Percentiles rank a stretch among this genome's conserved stretches.
These are phyloP conservation scores for Gadopsis marmoratus DNA, from an alignment of 2,797 vertebrate genomes.

Conservation along the genomic window DNA sequence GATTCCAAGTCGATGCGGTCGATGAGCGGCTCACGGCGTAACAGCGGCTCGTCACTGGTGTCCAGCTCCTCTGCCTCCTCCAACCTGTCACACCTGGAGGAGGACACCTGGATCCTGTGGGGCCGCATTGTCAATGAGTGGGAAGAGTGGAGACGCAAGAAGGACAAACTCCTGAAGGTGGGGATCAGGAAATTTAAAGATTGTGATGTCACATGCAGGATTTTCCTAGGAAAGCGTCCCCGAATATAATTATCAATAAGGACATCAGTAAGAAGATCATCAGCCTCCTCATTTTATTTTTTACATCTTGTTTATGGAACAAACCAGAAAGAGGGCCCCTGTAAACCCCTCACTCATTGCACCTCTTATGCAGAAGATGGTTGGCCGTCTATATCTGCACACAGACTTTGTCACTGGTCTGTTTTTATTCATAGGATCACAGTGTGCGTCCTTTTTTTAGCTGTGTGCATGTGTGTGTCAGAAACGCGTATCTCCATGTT, in stretches of 20 bases:
- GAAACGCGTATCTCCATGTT: slow-evolving; percentile 11
- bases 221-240: slow-evolving; percentile 7
- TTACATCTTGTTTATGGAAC: neutral
- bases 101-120: slow-evolving; percentile 98
- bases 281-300: slow-evolving; percentile 22
- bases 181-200: slow-evolving; percentile 4
- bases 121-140: slow-evolving; percentile 99
- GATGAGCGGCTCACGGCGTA: slow-evolving; percentile 97
- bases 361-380: neutral
- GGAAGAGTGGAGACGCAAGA: slow-evolving; percentile 96
- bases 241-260: slow-evolving; percentile 7
- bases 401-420: neutral
- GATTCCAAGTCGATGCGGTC: slow-evolving; percentile 97
- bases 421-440: slow-evolving; percentile 18
- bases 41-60: slow-evolving; percentile 97
- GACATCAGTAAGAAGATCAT: slow-evolving; percentile 13
- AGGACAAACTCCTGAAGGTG: slow-evolving; percentile 98
- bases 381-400: neutral
- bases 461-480: slow-evolving; percentile 7
- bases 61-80: slow-evolving; percentile 99
- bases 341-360: slow-evolving; percentile 29
- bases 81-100: slow-evolving; percentile 97
- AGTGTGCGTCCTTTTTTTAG: neutral
- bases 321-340: neutral
- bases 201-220: neutral